A percentile compares a stretch with the other conserved stretches of the same genome.
Conservation (phyloP, 2,113 vertebrate genomes). For the Urocitellus parryii region DNA sequence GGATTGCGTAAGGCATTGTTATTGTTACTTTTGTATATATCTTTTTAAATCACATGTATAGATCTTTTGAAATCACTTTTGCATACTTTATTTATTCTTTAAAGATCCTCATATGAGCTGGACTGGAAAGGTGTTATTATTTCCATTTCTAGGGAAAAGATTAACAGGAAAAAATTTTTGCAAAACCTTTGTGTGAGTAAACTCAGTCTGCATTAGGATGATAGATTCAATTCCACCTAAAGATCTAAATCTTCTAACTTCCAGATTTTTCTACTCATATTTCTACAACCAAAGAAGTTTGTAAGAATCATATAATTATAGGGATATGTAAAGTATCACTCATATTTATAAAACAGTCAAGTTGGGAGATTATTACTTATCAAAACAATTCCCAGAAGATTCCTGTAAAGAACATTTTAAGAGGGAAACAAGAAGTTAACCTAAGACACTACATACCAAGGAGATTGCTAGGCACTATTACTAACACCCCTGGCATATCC, state of each 20-base stretch:
- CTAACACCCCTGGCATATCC: neutral
- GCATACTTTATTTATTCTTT: neutral
- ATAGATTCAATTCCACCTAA: neutral
- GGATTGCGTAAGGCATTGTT: neutral
- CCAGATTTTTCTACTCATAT: neutral
- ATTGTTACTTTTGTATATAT: neutral
- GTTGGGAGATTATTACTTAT: neutral
- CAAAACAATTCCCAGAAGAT: neutral
- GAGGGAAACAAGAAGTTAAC: neutral
- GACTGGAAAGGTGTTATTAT: neutral
- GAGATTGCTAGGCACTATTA: neutral
- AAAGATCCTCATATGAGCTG: neutral
- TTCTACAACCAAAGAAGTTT: conserved; percentile 34
- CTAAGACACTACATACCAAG: neutral
- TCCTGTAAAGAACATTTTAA: neutral
- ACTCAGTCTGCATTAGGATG: neutral
- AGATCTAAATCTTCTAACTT: neutral
- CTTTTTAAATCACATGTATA: neutral
- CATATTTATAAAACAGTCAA: neutral
- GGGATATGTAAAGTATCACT: neutral
- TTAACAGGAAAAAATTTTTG: neutral
- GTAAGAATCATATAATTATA: neutral
- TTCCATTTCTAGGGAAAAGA: neutral
- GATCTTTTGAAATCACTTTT: conserved; percentile 17
- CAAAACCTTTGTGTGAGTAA: neutral